Evolutionary conservation across 2,797 vertebrate genomes (phyloP).

Genomic region (Dromococcyx pavoninus): DNA sequence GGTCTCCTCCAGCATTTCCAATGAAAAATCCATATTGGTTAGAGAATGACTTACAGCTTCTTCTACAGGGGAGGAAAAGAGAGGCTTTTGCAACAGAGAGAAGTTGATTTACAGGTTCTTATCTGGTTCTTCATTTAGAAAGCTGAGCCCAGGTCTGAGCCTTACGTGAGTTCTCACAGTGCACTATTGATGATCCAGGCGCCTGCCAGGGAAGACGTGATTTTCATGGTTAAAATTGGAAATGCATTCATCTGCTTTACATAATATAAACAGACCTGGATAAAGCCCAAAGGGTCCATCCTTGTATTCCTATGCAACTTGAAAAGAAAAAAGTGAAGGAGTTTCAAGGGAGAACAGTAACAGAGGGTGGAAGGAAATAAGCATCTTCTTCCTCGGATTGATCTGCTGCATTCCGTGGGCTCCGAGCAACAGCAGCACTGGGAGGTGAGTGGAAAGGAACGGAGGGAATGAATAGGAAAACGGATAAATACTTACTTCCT

Average conservation of each 20-base stretch:
- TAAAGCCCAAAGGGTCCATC: slow-evolving; percentile 11
- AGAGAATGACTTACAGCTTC: slow-evolving; percentile 38
- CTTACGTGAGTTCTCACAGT: slow-evolving; percentile 30
- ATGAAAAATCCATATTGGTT: slow-evolving; percentile 19
- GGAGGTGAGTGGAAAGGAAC: neutral
- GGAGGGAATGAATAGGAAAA: neutral
- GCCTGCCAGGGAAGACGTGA: neutral
- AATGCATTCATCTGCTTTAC: slow-evolving; percentile 15
- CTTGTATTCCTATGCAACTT: neutral
- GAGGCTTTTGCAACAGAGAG: neutral
- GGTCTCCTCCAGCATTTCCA: slow-evolving; percentile 21
- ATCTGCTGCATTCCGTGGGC: neutral
- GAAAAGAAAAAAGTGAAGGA: slow-evolving; percentile 3
- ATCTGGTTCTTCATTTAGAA: slow-evolving; percentile 15
- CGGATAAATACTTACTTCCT: neutral
- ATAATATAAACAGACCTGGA: slow-evolving; percentile 42
- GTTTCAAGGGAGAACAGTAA: neutral
- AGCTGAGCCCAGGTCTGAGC: neutral
- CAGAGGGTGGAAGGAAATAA: neutral
- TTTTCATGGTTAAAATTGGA: slow-evolving; percentile 32
- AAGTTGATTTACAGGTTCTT: slow-evolving; percentile 34
- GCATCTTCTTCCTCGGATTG: neutral
- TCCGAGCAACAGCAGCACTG: slow-evolving; percentile 3
- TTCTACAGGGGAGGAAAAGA: slow-evolving; percentile 1
- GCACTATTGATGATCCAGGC: neutral